Evolutionary conservation across 2,113 vertebrate genomes (phyloP), one percentile per base, ranked within the genome.

Genomic region (Oryzias woworae): DNA sequence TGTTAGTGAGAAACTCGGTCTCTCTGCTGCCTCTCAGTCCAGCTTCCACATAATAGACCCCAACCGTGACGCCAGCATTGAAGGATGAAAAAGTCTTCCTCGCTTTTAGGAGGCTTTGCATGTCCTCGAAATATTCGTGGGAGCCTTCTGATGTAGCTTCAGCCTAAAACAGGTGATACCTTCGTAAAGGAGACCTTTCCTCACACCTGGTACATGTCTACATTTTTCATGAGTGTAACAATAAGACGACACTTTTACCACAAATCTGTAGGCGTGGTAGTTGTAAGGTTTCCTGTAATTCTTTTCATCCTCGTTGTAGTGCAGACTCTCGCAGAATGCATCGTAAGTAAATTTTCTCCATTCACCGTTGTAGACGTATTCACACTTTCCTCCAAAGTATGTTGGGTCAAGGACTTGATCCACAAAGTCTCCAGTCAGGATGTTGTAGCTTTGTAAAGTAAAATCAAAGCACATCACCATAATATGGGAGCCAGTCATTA

Each of bases 201-300:
- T 17, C 10, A 44, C 68, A n/a, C 4, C 6, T 12, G 7, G 6
- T 28, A 6, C 5, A 41, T 49, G 10, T 23, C 28, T 13, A 55
- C 13, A 14, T n/a, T 7, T 12, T 22, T 28, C 5, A 31, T 5
- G 16, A 45, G 44, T 56, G 0, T 24, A 43, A 47, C 14, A 13
- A 53, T 54, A 43, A 2, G 10, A 14, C 8, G 36, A 14, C 5
- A 14, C 46, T 14, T 36, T 8, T 87, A 98, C 96, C 83, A 94
- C 75, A 81, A 97, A 95, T 0, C 88, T 93, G 79, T 96, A 99
- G 0, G 83, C 3, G 7, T 94, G 93, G 61, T 96, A 93, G 85
- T 98, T 99, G 88, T 96, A 94, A 0, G 96, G 95, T 69, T 95
- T 96, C 66, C 95, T 87, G 78, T 91, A 98, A 69, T 96, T 94